Conservation (phyloP, 1,140 invertebrate genomes). For the Apis laboriosa region DNA sequence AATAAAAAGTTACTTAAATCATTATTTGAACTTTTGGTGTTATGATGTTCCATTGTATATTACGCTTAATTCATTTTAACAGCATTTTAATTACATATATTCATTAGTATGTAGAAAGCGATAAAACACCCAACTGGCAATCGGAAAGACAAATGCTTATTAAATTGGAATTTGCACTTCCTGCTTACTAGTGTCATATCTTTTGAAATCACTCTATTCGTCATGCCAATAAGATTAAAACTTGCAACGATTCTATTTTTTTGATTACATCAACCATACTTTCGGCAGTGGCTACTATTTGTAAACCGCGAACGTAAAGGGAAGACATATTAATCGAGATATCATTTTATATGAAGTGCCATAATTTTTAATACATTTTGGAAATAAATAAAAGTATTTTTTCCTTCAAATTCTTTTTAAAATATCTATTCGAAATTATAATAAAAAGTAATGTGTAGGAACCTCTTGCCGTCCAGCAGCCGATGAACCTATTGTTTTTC, state of each 20-base stretch:
- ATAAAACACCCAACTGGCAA: constrained; percentile 31
- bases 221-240: constrained; percentile 50
- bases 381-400: constrained; percentile 17
- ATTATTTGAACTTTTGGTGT: constrained; percentile 65
- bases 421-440: constrained; percentile 11
- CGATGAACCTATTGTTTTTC: constrained; percentile 29
- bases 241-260: not conserved
- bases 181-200: constrained; percentile 17
- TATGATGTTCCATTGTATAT: constrained; percentile 40
- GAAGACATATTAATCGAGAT: constrained; percentile 33
- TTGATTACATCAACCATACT: constrained; percentile 7
- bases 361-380: constrained; percentile 7
- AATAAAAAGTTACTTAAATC: constrained; percentile 55
- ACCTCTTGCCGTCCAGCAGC: constrained; percentile 53
- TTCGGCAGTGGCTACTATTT: constrained; percentile 37
- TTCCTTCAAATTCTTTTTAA: not conserved
- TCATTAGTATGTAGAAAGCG: constrained; percentile 35
- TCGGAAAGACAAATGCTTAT: constrained; percentile 44
- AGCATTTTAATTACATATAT: constrained; percentile 33
- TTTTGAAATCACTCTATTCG: constrained; percentile 25
- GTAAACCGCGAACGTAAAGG: constrained; percentile 33
- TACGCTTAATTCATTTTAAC: constrained; percentile 22
- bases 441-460: constrained; percentile 11
- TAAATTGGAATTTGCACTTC: constrained; percentile 34
- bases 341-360: not conserved